Percentiles rank a stretch among this genome's conserved stretches.
Conservation (phyloP, 64 coral and sea anemone species). For the Platygyra sinensis region DNA sequence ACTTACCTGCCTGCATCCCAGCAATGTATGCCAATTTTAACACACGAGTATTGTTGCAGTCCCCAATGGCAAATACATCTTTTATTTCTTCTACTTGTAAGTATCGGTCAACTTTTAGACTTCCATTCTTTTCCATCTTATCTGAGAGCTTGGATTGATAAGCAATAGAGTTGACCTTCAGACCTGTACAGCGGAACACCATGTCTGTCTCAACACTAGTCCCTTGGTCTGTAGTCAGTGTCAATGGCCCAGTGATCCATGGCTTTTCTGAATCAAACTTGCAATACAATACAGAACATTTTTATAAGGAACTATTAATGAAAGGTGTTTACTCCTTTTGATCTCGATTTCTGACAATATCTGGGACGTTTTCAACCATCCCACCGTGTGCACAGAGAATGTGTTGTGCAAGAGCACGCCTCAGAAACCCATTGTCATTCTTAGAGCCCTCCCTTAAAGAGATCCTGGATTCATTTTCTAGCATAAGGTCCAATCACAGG, state of each 20-base stretch:
- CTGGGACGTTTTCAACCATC: too few species aligned
- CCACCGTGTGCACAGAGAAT: too few species aligned
- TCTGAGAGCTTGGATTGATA: conserved; percentile 92
- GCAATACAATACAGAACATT: neutral
- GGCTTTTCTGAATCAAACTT: conserved; percentile 85
- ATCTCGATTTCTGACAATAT: too few species aligned
- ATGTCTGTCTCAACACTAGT: conserved; percentile 78
- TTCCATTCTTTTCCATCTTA: conserved; percentile 86
- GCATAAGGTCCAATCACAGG: too few species aligned
- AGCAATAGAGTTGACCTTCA: conserved; percentile 73
- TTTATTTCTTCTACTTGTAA: conserved; percentile 87
- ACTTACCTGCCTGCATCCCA: conserved; percentile 64
- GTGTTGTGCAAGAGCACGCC: too few species aligned
- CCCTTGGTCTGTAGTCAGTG: conserved; percentile 76
- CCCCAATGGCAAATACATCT: conserved; percentile 90
- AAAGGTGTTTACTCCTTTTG: too few species aligned
- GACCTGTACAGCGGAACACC: conserved; percentile 80
- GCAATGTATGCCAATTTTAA: conserved; percentile 77
- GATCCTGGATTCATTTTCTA: too few species aligned
- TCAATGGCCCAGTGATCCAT: conserved; percentile 81
- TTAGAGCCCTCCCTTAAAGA: too few species aligned
- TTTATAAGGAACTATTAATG: neutral
- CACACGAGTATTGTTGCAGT: conserved; percentile 83
- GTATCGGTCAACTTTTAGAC: conserved; percentile 70
- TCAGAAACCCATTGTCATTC: too few species aligned